These are phyloP conservation scores for Drosophila pseudotalamancana DNA, from an alignment of 2,888 invertebrate genomes.

Conservation along the genomic window DNA sequence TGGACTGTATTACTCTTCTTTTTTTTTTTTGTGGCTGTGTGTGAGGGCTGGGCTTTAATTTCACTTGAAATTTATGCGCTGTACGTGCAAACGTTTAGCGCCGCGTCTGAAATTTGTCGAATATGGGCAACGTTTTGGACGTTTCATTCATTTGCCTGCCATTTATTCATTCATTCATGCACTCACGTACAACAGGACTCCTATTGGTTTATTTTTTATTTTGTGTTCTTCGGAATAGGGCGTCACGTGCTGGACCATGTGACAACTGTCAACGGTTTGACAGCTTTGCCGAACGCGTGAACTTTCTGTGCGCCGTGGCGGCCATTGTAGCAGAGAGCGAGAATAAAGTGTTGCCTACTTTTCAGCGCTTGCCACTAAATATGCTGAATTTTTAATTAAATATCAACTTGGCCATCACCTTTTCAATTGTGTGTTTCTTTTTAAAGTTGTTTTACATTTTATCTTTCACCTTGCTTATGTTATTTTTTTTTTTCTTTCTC, in stretches of 20 bases:
- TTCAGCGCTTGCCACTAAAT: slow-evolving; percentile 39
- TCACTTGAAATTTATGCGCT: slow-evolving; percentile 76
- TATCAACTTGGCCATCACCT: slow-evolving; percentile 61
- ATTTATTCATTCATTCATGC: slow-evolving; percentile 57
- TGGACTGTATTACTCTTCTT: background rate
- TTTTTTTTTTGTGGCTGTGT: slow-evolving; percentile 2
- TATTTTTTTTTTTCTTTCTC: slow-evolving; percentile 5
- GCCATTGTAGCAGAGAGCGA: slow-evolving; percentile 43
- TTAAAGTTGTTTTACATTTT: slow-evolving; percentile 52
- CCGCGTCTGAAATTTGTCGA: slow-evolving; percentile 59
- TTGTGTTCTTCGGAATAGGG: slow-evolving; percentile 1
- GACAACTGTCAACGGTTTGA: slow-evolving; percentile 79
- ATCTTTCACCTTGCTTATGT: slow-evolving; percentile 17
- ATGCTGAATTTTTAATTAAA: slow-evolving; percentile 80
- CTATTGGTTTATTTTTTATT: slow-evolving; percentile 11
- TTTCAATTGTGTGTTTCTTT: slow-evolving; percentile 43
- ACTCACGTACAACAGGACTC: slow-evolving; percentile 42
- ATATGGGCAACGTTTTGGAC: slow-evolving; percentile 53
- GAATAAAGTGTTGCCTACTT: slow-evolving; percentile 60
- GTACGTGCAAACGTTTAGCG: slow-evolving; percentile 75
- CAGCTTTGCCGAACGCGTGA: slow-evolving; percentile 51
- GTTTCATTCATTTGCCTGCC: slow-evolving; percentile 54
- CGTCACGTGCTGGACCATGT: slow-evolving; percentile 78
- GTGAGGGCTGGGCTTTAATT: slow-evolving; percentile 54
- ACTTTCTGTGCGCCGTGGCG: slow-evolving; percentile 54